Conservation (phyloP, 2,797 vertebrate genomes). For the Chaetophractus vellerosus region DNA sequence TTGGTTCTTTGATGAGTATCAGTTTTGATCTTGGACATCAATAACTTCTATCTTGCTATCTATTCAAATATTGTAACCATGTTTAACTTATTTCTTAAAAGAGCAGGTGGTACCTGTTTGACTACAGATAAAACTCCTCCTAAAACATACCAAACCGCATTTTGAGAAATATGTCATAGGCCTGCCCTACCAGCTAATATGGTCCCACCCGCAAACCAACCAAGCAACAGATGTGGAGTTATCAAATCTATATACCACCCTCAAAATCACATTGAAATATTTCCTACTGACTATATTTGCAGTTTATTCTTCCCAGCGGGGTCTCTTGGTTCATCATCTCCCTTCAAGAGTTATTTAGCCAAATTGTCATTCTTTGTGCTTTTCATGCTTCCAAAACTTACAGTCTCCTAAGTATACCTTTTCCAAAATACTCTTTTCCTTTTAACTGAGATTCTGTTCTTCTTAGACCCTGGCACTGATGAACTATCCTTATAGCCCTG, state of each 20-base stretch:
- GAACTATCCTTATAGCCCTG: not conserved
- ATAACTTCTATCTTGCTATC: slow-evolving; percentile 10
- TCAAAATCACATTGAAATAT: not conserved
- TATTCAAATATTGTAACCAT: slow-evolving; percentile 15
- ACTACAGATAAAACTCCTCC: slow-evolving; percentile 40
- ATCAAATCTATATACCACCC: not conserved
- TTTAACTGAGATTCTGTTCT: slow-evolving; percentile 1
- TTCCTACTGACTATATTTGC: not conserved
- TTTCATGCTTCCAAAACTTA: not conserved
- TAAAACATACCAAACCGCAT: slow-evolving; percentile 31
- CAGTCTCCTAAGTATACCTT: not conserved
- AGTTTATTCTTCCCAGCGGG: not conserved
- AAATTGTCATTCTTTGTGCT: not conserved
- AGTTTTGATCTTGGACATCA: slow-evolving; percentile 1
- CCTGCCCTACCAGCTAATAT: not conserved
- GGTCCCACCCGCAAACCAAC: slow-evolving; percentile 18
- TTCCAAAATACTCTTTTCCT: slow-evolving; percentile 42
- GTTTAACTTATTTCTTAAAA: slow-evolving; percentile 39
- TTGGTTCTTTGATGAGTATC: slow-evolving; percentile 49
- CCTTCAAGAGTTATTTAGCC: not conserved
- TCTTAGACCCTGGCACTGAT: not conserved
- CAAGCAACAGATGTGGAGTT: not conserved
- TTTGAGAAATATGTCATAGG: slow-evolving; percentile 12
- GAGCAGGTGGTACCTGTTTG: slow-evolving; percentile 61
- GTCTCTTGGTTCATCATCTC: not conserved